Base-by-base conservation (phyloP, 2,888 invertebrate species). In the Leucania comma region DNA sequence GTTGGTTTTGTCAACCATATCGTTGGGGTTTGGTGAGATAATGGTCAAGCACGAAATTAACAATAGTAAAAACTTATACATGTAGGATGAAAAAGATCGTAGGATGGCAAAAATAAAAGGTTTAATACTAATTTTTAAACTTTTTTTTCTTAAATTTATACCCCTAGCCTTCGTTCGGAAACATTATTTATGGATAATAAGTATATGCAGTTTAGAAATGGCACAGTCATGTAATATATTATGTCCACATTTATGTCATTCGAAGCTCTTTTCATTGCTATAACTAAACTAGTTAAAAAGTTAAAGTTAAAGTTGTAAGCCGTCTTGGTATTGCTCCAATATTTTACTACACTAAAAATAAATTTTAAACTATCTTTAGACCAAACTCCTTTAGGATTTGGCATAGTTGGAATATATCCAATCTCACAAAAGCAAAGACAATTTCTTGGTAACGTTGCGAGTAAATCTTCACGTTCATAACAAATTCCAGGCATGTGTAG, bases 401-500 rank as follows among this genome's bases (percentile, higher is more conserved):
- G 10, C 59, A 51, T 68, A 68, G 59, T 80, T 75, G 76, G 59
- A 69, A 77, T 42, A 68, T 42, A 80, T 75, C 81, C 81, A 69
- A 77, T 63, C 60, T 68, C 20, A 63, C 51, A 61, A 80, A 76
- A 74, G 75, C 75, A 61, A 14, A 50, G 56, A 63, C 56, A 68
- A 80, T 77, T 80, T 77, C 76, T 64, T 60, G 48, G 76, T 80
- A 80, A 57, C 38, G 54, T 56, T 60, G 51, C 48, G 42, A 69
- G 76, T 75, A 80, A 80, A 77, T 74, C 58, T 80, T n/a, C 62
- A 20, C 59, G 46, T 80, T 56, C 59, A 64, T 75, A 75, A 75
- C 75, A 61, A 48, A 69, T 69, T 75, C 53, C 17, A 35, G 26
- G 50, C 76, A 53, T 80, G 69, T 80, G 48, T 42, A 29, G 20